These are phyloP conservation scores for Chionomys nivalis DNA, from an alignment of 2,113 vertebrate genomes.

Conservation along the genomic window DNA sequence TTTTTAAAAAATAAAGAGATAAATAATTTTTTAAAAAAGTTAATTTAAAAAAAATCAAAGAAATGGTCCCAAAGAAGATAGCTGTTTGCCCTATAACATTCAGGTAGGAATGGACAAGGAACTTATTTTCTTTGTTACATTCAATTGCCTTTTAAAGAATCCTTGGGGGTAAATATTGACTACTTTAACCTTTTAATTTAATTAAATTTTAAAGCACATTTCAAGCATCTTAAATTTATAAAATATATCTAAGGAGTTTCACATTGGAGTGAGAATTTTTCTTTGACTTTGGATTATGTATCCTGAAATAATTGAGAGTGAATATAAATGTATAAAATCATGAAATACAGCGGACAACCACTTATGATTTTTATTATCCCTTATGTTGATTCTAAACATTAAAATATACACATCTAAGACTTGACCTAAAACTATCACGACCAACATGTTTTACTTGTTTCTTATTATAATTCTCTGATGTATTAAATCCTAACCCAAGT, in stretches of 20 bases:
- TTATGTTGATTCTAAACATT: too few relatives aligned
- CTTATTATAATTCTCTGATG: not conserved
- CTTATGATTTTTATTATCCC: too few relatives aligned
- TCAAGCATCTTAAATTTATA: not conserved
- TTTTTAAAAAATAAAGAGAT: too few relatives aligned
- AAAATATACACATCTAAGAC: too few relatives aligned
- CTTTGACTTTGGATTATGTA: constrained; percentile 28
- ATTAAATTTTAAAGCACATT: not conserved
- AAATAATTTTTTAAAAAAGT: not conserved
- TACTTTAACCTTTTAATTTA: not conserved
- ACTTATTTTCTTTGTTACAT: constrained; percentile 16
- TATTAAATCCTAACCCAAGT: too few relatives aligned
- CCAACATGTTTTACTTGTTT: not conserved
- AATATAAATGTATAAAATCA: constrained; percentile 14
- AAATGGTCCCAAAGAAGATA: not conserved
- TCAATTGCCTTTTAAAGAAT: not conserved
- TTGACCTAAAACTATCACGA: too few relatives aligned
- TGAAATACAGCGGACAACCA: not conserved
- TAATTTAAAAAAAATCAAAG: not conserved
- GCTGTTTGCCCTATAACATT: not conserved
- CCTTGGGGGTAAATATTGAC: not conserved
- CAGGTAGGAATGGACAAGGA: not conserved
- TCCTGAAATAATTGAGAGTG: not conserved
- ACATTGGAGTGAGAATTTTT: constrained; percentile 16
- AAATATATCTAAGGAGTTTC: constrained; percentile 33